A percentile compares a stretch with the other conserved stretches of the same genome.
These are phyloP conservation scores for Aphelinus certus DNA, from an alignment of 1,140 invertebrate genomes.

Conservation along the genomic window DNA sequence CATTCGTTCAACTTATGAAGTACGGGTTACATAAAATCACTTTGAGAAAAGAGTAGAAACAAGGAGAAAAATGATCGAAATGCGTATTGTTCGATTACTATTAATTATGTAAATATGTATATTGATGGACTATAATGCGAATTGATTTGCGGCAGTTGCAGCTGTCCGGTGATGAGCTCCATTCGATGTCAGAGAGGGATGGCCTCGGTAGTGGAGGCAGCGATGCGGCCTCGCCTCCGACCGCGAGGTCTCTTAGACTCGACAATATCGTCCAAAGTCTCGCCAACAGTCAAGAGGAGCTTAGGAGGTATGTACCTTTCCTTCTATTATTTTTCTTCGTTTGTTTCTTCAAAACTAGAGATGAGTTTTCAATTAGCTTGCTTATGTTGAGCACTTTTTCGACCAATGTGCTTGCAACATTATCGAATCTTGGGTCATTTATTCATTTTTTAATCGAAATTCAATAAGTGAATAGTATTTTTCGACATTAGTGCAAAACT, in stretches of 20 bases:
- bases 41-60: no score
- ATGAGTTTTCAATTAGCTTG: background rate
- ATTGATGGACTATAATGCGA: no score
- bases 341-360: background rate
- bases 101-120: no score
- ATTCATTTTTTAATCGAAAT: no score
- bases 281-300: slow-evolving; percentile 88
- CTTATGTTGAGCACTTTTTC: background rate
- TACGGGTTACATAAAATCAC: no score
- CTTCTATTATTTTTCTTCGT: background rate
- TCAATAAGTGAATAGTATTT: no score
- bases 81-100: no score
- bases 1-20: no score
- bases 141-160: slow-evolving; percentile 67
- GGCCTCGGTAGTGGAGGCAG: slow-evolving; percentile 74
- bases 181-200: slow-evolving; percentile 71
- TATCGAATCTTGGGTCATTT: no score
- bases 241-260: slow-evolving; percentile 84
- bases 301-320: slow-evolving; percentile 71
- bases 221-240: slow-evolving; percentile 83
- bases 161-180: slow-evolving; percentile 77
- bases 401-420: no score
- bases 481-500: no score
- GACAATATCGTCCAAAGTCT: slow-evolving; percentile 87
- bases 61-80: no score